Evolutionary conservation across 53 echinoderm and acorn worm species (phyloP), one percentile per base, ranked within the genome.

Genomic region (Paracentrotus lividus): DNA sequence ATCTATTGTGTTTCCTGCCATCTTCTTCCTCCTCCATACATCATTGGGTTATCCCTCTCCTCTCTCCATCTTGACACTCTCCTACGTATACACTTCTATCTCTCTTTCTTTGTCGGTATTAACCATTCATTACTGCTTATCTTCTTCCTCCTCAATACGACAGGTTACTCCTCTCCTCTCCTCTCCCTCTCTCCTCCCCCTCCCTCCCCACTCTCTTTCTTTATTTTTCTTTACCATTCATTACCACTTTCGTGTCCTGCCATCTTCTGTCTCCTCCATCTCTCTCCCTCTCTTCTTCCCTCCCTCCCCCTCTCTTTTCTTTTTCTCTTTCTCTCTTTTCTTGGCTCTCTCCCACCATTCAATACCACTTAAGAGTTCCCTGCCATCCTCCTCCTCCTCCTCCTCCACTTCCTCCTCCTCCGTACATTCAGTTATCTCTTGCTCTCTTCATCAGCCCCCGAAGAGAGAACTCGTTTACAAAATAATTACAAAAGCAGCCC

Each of bases 401-500:
- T n/a, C n/a, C 15, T 20, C n/a, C 44, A 55, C 26, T 47, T 43
- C 43, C 2, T 20, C 15, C 4, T 43, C 36, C 64, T 26, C 26
- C 42, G 20, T 57, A 31, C 36, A 56, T 53, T 38, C 4, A 3
- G 14, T 20, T 65, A 0, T 64, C 45, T 8, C 58, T n/a, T 44
- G 12, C 36, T 44, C 64, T 88, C 64, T 45, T 61, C 42, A 42
- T 23, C 21, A 65, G 29, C 64, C 87, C 32, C 43, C n/a, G 60
- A 26, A 89, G 89, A 89, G 89, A 65, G 57, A 89, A 58, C 89
- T 89, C 89, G 57, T 89, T 89, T 89, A 44, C 54, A 32, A 89
- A 89, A 64, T 89, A 61, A 89, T 89, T 89, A 89, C 89, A 61
- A 65, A 89, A 58, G 43, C 89, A 89, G 59, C 44, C 42, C n/a